Conservation (phyloP, 2,113 vertebrate species). For the Erythrocercus mccallii region DNA sequence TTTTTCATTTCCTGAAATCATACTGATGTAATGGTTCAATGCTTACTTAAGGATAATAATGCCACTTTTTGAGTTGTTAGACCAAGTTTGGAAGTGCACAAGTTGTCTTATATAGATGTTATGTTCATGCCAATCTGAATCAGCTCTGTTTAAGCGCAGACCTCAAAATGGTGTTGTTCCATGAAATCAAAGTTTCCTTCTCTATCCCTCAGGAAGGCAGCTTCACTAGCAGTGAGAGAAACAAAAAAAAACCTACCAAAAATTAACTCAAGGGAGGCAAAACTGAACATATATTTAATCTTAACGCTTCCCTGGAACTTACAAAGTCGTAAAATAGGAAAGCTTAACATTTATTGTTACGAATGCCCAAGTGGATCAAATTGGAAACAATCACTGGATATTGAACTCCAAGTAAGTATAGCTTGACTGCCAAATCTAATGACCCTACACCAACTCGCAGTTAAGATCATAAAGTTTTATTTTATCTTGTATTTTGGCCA, state of each 20-base stretch:
- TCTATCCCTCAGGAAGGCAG: not conserved
- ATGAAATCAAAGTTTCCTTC: not conserved
- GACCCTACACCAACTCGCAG: conserved; percentile 53
- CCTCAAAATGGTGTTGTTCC: not conserved
- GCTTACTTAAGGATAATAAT: not conserved
- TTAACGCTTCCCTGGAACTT: not conserved
- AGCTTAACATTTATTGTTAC: conserved; percentile 1
- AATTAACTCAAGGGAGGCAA: not conserved
- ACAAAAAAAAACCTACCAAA: not conserved
- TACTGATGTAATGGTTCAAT: not conserved
- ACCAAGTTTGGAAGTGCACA: not conserved
- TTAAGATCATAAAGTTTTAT: conserved; percentile 70
- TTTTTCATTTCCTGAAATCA: not conserved
- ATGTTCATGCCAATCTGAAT: not conserved
- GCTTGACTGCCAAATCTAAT: conserved; percentile 47
- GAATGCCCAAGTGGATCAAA: not conserved
- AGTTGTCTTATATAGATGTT: not conserved
- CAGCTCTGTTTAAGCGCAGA: not conserved
- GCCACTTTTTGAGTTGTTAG: not conserved
- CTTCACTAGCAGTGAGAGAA: not conserved
- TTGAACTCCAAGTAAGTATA: not conserved
- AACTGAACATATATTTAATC: not conserved
- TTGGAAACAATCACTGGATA: conserved; percentile 14
- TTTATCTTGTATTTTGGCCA: conserved; percentile 65
- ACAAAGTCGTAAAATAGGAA: conserved; percentile 29